These are phyloP conservation scores for Aramus guarauna DNA, from an alignment of 2,113 vertebrate species.

Conservation along the genomic window DNA sequence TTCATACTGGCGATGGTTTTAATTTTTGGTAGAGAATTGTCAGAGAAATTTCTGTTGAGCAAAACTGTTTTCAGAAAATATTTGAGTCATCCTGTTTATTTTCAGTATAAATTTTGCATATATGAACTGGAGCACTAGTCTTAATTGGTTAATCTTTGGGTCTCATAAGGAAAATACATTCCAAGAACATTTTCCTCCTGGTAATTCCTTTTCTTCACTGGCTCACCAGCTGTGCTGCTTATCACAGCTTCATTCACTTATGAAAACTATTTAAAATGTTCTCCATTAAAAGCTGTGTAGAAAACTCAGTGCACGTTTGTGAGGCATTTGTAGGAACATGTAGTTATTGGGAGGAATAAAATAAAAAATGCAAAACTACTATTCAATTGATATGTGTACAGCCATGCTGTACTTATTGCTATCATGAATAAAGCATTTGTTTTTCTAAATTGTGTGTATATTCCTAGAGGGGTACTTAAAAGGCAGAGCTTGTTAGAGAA, in stretches of 20 bases:
- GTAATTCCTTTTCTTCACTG: not conserved
- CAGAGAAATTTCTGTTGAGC: not conserved
- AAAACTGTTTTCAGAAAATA: not conserved
- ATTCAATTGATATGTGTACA: not conserved
- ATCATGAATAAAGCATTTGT: constrained; percentile 44
- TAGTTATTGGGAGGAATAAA: constrained; percentile 28
- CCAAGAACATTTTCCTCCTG: not conserved
- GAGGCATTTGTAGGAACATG: not conserved
- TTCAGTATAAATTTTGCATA: not conserved
- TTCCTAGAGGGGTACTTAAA: constrained; percentile 32
- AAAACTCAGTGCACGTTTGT: not conserved
- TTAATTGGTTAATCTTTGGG: not conserved
- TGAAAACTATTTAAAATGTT: constrained; percentile 16
- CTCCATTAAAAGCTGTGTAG: not conserved
- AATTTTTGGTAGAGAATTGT: not conserved
- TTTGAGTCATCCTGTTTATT: not conserved
- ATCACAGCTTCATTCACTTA: not conserved
- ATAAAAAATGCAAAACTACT: constrained; percentile 24
- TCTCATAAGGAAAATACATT: not conserved
- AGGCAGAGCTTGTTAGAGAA: constrained; percentile 26
- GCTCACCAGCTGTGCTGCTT: not conserved
- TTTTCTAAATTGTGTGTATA: constrained; percentile 41
- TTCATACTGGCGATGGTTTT: not conserved
- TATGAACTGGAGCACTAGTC: not conserved
- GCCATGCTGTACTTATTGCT: not conserved